A percentile compares a stretch with the other conserved stretches of the same genome.
phyloP scores from a whole-genome alignment of 2,113 vertebrate species.

The Leucoraja erinaceus region DNA sequence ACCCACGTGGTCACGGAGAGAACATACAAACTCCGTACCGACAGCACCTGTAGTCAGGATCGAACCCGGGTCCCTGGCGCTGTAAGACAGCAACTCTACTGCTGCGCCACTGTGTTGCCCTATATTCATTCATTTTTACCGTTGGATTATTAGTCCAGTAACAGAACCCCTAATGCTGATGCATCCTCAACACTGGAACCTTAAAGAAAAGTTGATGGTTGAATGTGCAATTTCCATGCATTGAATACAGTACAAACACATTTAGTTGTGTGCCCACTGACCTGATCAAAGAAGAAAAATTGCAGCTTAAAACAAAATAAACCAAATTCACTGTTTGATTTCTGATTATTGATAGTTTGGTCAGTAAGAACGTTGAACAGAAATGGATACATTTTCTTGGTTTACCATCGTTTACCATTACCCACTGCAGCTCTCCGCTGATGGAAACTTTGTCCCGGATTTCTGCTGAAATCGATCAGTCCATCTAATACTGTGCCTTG shows the following conservation, averaged over 20 bases:
- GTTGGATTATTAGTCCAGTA: no score
- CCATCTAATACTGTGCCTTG: background rate
- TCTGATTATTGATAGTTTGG: background rate
- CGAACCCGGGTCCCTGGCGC: no score
- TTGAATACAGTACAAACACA: background rate
- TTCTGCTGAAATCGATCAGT: background rate
- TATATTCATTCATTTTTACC: no score
- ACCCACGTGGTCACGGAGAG: no score
- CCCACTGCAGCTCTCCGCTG: background rate
- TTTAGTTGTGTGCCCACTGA: background rate
- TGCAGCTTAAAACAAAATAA: background rate
- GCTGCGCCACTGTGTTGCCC: no score
- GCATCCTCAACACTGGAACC: no score
- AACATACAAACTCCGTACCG: no score
- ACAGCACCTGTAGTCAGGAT: no score
- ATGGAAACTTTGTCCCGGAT: background rate
- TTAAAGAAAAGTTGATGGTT: no score
- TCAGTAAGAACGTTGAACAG: background rate
- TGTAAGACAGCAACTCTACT: no score
- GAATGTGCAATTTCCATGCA: background rate
- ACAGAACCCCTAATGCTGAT: no score
- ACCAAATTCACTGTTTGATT: background rate
- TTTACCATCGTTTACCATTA: background rate
- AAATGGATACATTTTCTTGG: background rate
- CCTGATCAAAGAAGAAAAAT: background rate